Conservation (phyloP, 2,113 vertebrate species). For the Thinocorus orbignyianus region DNA sequence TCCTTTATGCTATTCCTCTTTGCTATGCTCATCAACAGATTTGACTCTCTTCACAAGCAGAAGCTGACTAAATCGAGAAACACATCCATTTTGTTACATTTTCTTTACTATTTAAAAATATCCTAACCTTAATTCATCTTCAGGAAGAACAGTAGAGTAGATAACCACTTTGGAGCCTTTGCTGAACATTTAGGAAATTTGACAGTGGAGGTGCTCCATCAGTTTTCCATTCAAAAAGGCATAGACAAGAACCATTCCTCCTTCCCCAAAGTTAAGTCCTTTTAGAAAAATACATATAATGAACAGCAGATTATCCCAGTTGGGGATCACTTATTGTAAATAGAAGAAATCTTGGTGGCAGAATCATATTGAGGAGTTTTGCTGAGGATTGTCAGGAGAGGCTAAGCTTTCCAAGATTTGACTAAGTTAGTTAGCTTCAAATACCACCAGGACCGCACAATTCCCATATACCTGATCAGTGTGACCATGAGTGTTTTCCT, state of each 20-base stretch:
- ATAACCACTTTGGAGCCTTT: neutral
- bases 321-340: neutral
- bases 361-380: neutral
- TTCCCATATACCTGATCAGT: neutral
- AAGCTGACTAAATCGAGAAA: neutral
- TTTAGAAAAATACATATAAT: neutral
- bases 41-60: neutral
- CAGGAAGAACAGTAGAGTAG: neutral
- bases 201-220: neutral
- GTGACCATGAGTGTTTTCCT: neutral
- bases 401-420: neutral
- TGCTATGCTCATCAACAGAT: neutral
- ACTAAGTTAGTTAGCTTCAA: neutral
- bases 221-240: neutral
- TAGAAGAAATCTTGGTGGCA: neutral
- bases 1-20: neutral
- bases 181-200: neutral
- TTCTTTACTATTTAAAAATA: neutral
- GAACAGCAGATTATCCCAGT: neutral
- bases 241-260: neutral
- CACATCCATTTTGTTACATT: neutral
- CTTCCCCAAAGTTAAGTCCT: neutral
- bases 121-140: neutral
- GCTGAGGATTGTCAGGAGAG: neutral
- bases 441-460: neutral